Conservation (phyloP, 2,113 vertebrate genomes). For the Zosterops hypoxanthus region DNA sequence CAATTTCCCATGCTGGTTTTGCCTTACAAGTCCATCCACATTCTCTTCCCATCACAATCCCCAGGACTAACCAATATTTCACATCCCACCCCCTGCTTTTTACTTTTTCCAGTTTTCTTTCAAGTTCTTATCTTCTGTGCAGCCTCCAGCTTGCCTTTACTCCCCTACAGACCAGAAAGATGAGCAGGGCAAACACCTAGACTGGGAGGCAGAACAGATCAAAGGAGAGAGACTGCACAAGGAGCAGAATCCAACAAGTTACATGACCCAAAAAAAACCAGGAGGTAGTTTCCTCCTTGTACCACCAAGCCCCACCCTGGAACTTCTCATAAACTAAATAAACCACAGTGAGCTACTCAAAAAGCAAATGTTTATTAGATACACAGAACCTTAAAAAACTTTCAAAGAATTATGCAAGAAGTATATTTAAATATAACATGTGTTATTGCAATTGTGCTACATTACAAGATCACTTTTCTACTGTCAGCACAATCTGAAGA, state of each 20-base stretch:
- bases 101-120: neutral
- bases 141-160: neutral
- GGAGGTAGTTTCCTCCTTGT: neutral
- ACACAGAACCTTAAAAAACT: constrained; percentile 66
- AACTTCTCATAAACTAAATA: neutral
- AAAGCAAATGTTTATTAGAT: constrained; percentile 74
- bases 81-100: neutral
- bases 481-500: constrained; percentile 37
- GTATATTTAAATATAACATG: constrained; percentile 68
- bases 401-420: constrained; percentile 68
- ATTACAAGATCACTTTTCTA: constrained; percentile 37
- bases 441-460: constrained; percentile 58
- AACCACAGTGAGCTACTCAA: constrained; percentile 60
- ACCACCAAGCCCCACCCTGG: neutral
- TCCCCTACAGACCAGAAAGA: neutral
- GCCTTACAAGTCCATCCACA: neutral
- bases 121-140: neutral
- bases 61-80: neutral
- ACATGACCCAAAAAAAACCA: neutral
- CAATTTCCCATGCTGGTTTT: neutral
- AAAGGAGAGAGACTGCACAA: neutral
- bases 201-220: neutral
- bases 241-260: neutral
- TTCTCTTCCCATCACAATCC: neutral
- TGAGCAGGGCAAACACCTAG: neutral